Evolutionary conservation across 2,113 vertebrate genomes (phyloP).

Genomic region (Osmerus eperlanus): DNA sequence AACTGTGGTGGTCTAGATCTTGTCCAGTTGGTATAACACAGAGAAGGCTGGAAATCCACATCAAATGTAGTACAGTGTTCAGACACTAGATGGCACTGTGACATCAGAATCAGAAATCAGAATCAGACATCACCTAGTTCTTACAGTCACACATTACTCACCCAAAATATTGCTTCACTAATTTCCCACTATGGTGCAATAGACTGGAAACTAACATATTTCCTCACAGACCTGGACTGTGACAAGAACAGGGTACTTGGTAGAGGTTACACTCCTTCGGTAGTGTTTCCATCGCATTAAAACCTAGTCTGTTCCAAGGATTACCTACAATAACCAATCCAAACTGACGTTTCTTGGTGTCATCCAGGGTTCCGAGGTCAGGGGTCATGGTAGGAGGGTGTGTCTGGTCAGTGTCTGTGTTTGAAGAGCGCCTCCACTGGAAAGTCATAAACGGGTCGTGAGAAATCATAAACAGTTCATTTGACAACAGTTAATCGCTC

Average conservation of each 20-base stretch:
- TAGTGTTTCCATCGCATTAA: background rate
- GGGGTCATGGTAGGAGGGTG: background rate
- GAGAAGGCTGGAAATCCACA: background rate
- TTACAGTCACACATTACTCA: background rate
- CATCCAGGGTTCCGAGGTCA: background rate
- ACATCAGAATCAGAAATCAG: no score
- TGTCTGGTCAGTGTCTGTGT: constrained; percentile 60
- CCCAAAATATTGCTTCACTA: background rate
- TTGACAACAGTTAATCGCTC: no score
- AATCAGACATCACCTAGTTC: no score
- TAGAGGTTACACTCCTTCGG: no score
- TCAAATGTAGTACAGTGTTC: background rate
- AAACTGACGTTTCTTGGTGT: background rate
- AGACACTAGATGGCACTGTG: background rate
- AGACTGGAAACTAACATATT: no score
- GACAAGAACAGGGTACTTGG: no score
- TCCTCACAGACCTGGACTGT: no score
- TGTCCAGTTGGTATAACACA: no score
- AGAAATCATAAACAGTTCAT: background rate
- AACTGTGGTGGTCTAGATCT: no score
- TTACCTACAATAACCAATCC: background rate
- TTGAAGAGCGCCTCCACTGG: constrained; percentile 75
- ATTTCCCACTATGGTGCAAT: no score
- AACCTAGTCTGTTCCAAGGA: background rate
- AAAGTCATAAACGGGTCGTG: constrained; percentile 26